Evolutionary conservation across 2,888 invertebrate genomes (phyloP).

Genomic region (Pelosia muscerda): DNA sequence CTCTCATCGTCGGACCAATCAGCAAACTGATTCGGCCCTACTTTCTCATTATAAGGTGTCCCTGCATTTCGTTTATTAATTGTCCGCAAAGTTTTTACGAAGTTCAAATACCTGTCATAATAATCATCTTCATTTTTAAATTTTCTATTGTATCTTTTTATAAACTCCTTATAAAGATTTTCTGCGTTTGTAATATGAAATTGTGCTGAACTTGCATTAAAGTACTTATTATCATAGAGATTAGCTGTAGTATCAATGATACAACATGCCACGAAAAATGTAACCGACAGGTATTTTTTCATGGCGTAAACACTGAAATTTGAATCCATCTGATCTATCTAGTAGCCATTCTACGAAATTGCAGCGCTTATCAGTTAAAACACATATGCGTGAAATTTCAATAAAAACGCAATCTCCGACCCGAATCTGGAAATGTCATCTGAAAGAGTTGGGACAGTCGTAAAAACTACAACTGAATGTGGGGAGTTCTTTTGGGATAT

Average conservation of each 20-base stretch:
- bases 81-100: constrained; percentile 61
- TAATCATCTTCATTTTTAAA: constrained; percentile 59
- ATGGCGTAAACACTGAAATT: background rate
- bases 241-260: background rate
- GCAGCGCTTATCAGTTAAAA: constrained; percentile 23
- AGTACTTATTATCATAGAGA: background rate
- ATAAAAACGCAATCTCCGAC: constrained; percentile 48
- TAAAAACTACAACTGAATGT: constrained; percentile 57
- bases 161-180: constrained; percentile 48
- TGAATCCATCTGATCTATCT: constrained; percentile 11
- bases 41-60: constrained; percentile 49
- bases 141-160: constrained; percentile 56
- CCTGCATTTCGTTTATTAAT: constrained; percentile 65
- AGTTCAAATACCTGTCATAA: constrained; percentile 58
- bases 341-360: background rate
- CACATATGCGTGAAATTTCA: constrained; percentile 56
- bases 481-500: constrained; percentile 55
- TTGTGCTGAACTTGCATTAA: constrained; percentile 17
- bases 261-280: background rate
- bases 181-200: constrained; percentile 53
- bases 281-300: background rate
- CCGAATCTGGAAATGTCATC: constrained; percentile 41
- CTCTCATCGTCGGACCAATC: constrained; percentile 61
- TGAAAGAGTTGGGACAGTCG: constrained; percentile 40
- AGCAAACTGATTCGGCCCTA: constrained; percentile 63